Percentiles rank a stretch among this genome's conserved stretches.
These are phyloP conservation scores for Cyclophora albipunctata DNA, from an alignment of 2,888 invertebrate genomes.

Conservation along the genomic window DNA sequence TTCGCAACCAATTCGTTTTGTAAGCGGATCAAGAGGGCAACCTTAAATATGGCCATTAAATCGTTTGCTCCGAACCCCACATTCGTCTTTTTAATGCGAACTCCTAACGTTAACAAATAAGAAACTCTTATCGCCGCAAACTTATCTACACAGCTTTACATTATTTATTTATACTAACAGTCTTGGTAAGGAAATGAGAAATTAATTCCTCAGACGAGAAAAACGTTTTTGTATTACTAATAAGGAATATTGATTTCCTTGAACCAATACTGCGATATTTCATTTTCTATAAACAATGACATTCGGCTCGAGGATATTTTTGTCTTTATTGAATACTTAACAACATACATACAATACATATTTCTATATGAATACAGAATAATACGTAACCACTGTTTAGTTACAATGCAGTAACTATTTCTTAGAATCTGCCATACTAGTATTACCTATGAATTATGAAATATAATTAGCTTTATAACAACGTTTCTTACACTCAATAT, in stretches of 20 bases:
- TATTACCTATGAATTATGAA: too few relatives aligned
- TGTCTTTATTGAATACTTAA: too few relatives aligned
- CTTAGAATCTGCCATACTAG: too few relatives aligned
- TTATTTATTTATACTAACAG: slow-evolving; percentile 19
- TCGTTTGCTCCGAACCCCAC: slow-evolving; percentile 51
- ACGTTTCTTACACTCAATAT: too few relatives aligned
- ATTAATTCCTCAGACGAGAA: slow-evolving; percentile 18
- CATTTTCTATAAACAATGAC: slow-evolving; percentile 7
- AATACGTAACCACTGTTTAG: too few relatives aligned
- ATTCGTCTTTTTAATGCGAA: slow-evolving; percentile 55
- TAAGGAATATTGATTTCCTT: slow-evolving; percentile 2
- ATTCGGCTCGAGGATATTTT: too few relatives aligned
- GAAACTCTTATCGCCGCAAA: slow-evolving; percentile 37
- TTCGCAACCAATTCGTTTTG: slow-evolving; percentile 72
- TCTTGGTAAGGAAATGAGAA: slow-evolving; percentile 15
- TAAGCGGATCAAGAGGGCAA: slow-evolving; percentile 68
- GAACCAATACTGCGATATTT: slow-evolving; percentile 8
- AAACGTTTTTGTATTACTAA: slow-evolving; percentile 13
- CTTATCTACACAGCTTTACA: slow-evolving; percentile 28
- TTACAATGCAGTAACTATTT: too few relatives aligned
- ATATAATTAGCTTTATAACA: too few relatives aligned
- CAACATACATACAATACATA: too few relatives aligned
- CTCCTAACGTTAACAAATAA: slow-evolving; percentile 46
- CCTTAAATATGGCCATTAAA: slow-evolving; percentile 68
- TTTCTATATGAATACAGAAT: too few relatives aligned